Evolutionary conservation across 2,888 invertebrate species (phyloP), one percentile per base, ranked within the genome.

Genomic region (Eristalinus sepulchralis): DNA sequence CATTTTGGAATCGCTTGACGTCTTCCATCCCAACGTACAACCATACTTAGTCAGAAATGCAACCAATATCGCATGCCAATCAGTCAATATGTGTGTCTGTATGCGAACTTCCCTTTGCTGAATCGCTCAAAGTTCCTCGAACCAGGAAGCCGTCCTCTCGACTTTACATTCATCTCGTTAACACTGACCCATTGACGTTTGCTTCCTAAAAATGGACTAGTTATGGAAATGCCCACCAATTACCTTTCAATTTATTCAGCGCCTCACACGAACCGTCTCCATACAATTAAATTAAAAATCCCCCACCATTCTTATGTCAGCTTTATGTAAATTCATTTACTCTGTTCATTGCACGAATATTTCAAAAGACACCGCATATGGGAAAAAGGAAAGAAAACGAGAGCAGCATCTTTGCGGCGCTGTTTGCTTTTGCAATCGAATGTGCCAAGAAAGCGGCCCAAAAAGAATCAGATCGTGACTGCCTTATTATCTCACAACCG

Each of bases 381-480:
- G 17, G 0, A 5, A 55, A 9, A 55, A 27, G 17, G 64, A 39
- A 39, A 24, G 36, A 57, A 36, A 67, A 59, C 2, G 5, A 47
- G 17, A 47, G 22, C 57, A 27, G 2, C 39, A 31, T 67, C 55
- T 33, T 39, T 2, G 27, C 27, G 5, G 27, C 71, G 13, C 64
- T 71, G 24, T 78, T 71, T 64, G 66, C 66, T 60, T 53, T 72
- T 24, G 63, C 63, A 34, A 17, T 64, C 34, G 55, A 36, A 27
- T 33, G 36, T 47, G 70, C 57, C 17, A 78, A 36, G 31, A 63
- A 77, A 60, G 53, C 24, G 34, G 33, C 11, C 11, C 53, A 36
- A 63, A 60, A 27, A 59, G 55, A 71, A 31, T 71, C 33, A 60
- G 59, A 6, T 79, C 72, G 57, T 72, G 79, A 72, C 72, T 33